phyloP scores from a whole-genome alignment of 2,797 vertebrate species.

The Leptodactylus fallax region DNA sequence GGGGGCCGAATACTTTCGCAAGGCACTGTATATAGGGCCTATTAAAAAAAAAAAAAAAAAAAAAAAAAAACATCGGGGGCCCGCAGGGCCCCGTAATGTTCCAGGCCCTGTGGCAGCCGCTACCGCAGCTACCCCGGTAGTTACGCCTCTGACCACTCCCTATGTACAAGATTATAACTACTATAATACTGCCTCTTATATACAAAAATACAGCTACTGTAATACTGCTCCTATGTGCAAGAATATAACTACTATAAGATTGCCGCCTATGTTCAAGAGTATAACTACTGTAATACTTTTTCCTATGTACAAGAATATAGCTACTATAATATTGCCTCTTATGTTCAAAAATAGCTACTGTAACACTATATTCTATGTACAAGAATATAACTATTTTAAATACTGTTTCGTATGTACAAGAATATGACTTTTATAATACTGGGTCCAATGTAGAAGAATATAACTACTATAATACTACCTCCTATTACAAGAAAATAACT shows the following conservation, averaged over 20 bases:
- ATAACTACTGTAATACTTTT: background rate
- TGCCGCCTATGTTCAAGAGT: background rate
- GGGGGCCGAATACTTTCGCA: too few relatives aligned
- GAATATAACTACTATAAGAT: background rate
- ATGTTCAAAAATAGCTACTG: background rate
- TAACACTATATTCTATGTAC: background rate
- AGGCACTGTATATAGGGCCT: too few relatives aligned
- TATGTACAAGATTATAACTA: too few relatives aligned
- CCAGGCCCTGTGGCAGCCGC: too few relatives aligned
- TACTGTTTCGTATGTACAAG: background rate
- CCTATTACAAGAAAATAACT: background rate
- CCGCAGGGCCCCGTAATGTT: too few relatives aligned
- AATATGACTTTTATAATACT: conserved; percentile 13
- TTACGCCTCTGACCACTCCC: too few relatives aligned
- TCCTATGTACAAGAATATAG: background rate
- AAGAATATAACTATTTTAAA: conserved; percentile 10
- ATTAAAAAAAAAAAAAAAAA: too few relatives aligned
- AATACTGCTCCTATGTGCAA: background rate
- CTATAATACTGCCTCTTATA: too few relatives aligned
- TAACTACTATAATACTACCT: conserved; percentile 6
- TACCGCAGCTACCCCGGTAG: too few relatives aligned
- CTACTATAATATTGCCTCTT: background rate
- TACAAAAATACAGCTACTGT: too few relatives aligned
- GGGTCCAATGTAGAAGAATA: background rate
- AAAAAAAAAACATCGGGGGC: too few relatives aligned